Base-by-base conservation (phyloP, 2,888 invertebrate genomes). In the Ectemnius cavifrons region DNA sequence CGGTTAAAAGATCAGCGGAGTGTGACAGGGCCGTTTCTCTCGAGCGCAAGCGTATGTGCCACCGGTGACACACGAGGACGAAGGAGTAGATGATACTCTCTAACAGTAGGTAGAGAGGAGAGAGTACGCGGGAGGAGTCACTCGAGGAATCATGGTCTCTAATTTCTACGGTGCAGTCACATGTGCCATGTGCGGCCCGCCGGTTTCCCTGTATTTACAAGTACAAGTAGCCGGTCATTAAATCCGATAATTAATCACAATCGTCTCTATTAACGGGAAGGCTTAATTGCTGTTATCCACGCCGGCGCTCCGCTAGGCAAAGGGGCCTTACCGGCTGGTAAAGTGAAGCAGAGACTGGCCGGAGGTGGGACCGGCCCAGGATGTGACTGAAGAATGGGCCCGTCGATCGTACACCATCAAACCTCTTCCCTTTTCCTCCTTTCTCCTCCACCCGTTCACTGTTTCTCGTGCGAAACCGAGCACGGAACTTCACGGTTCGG, bases 221-320 rank as follows among this genome's bases (percentile, higher is more conserved):
- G 86, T 86, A 84, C 87, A 81, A 78, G 79, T 80, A 83, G 87
- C 86, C 89, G 87, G 88, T 89, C 90, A 89, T 90, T 89, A 89
- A 89, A 87, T 90, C 87, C 84, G 86, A 89, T 89, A 90, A 89
- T 90, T 90, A 89, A 90, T 90, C 89, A 89, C 89, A 89, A 89
- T 90, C 87, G 88, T 90, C 86, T 89, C 86, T 87, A 90, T 90
- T 89, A 90, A 89, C 88, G 88, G 88, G 85, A 76, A 80, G 86
- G 85, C 84, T 90, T 90, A 89, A 90, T 89, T 90, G 89, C 88
- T 89, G 89, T 90, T 90, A 89, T 90, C 89, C 89, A 85, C 84
- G 83, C 80, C 8, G 77, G 80, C 74, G 84, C 79, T 81, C 79
- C 83, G 81, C 84, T 82, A 80, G 79, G 71, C 77, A 75, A 82